A percentile compares a stretch with the other conserved stretches of the same genome.
Conservation (phyloP, 2,113 vertebrate species). For the Seriola quinqueradiata region DNA sequence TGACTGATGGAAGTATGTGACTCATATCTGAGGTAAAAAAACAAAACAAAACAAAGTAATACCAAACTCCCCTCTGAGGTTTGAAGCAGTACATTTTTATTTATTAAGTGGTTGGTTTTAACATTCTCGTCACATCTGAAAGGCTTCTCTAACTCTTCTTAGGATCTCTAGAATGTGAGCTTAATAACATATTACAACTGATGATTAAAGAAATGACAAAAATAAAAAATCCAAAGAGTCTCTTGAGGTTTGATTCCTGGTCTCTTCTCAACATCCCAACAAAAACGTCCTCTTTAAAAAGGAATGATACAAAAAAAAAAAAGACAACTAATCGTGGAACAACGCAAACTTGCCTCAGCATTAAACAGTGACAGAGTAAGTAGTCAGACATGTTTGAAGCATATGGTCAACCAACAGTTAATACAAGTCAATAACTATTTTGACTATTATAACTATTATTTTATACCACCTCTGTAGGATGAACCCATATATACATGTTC, state of each 20-base stretch:
- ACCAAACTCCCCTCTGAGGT: slow-evolving; percentile 20
- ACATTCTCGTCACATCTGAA: slow-evolving; percentile 78
- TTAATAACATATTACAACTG: slow-evolving; percentile 60
- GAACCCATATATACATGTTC: slow-evolving; percentile 59
- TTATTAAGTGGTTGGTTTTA: slow-evolving; percentile 73
- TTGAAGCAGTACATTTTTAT: slow-evolving; percentile 70
- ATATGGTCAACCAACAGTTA: slow-evolving; percentile 60
- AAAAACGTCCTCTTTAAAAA: slow-evolving; percentile 42
- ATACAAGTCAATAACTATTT: slow-evolving; percentile 61
- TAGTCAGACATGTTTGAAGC: slow-evolving; percentile 57
- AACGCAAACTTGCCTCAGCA: slow-evolving; percentile 38
- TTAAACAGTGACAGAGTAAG: slow-evolving; percentile 51
- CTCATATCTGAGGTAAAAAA: slow-evolving; percentile 18
- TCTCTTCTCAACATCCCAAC: slow-evolving; percentile 23
- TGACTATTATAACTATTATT: slow-evolving; percentile 71
- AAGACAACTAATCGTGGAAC: slow-evolving; percentile 29
- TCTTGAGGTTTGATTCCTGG: slow-evolving; percentile 44
- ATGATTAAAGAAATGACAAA: slow-evolving; percentile 43
- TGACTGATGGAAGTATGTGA: slow-evolving; percentile 41
- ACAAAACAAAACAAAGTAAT: not conserved
- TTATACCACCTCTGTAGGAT: slow-evolving; percentile 57
- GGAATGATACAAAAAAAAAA: slow-evolving; percentile 39
- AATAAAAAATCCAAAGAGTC: slow-evolving; percentile 18
- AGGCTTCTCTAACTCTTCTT: slow-evolving; percentile 61
- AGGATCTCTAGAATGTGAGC: slow-evolving; percentile 53